Evolutionary conservation across 2,113 vertebrate genomes (phyloP).

Genomic region (Heloderma charlesbogerti): DNA sequence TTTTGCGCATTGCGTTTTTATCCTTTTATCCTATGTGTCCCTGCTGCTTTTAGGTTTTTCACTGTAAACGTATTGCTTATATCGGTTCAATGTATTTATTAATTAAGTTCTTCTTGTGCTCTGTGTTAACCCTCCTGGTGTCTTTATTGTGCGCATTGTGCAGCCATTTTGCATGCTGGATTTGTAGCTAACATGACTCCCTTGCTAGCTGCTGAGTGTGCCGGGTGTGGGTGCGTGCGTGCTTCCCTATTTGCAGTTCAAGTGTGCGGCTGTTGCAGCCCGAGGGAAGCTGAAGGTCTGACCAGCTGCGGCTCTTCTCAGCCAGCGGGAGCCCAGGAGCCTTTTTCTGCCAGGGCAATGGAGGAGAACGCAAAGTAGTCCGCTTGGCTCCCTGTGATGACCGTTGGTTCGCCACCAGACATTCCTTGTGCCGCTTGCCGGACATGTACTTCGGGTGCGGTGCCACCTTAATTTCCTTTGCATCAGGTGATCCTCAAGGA

Average conservation of each 20-base stretch:
- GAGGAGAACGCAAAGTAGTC: constrained; percentile 33
- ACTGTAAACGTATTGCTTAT: background rate
- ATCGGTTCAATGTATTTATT: no score
- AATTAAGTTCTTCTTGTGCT: background rate
- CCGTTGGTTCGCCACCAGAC: constrained; percentile 51
- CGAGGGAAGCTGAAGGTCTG: background rate
- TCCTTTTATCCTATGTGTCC: background rate
- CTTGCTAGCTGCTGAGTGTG: background rate
- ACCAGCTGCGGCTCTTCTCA: background rate
- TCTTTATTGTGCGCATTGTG: no score
- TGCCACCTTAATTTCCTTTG: constrained; percentile 61
- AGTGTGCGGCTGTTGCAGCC: background rate
- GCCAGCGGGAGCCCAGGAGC: constrained; percentile 28
- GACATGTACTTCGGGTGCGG: constrained; percentile 40
- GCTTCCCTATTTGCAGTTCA: background rate
- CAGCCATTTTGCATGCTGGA: no score
- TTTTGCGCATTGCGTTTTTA: background rate
- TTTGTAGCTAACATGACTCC: no score
- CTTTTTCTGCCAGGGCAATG: background rate
- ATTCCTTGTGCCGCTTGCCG: constrained; percentile 26
- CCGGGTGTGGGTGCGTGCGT: no score
- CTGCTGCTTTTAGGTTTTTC: background rate
- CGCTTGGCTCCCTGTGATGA: background rate
- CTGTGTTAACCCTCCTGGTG: background rate
- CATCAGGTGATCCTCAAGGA: constrained; percentile 41